Base-by-base conservation (phyloP, 2,113 vertebrate species). In the Argyrosomus japonicus region DNA sequence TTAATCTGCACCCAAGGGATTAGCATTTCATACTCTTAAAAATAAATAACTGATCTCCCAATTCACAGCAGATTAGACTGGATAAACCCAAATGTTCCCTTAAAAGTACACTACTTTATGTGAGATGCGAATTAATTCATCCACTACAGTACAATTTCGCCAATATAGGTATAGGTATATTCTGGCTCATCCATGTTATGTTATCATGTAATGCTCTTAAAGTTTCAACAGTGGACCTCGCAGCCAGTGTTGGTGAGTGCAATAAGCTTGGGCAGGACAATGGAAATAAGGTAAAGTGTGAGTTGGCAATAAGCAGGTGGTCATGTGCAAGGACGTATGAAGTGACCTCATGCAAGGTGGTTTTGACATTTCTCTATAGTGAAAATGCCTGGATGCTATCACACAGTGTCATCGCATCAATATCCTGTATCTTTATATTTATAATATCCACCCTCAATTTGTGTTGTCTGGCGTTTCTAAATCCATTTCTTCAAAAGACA, bases 381-480 rank as follows among this genome's bases (percentile, higher is more conserved):
- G 47, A 68, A 77, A 79, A 82, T 32, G 77, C 17, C 81, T 18
- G 15, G 64, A 75, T 68, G 50, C 64, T 77, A 51, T 76, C 45
- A 29, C 32, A 82, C 60, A 74, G 27, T 70, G 48, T 68, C 50
- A 51, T 29, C 11, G 3, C 27, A 53, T 65, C 79, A 58, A 18
- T 23, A 69, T 32, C 27, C 19, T 60, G 8, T 19, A 48, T 67
- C 27, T 63, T 23, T 56, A 60, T 21, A 36, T 48, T 29, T 36
- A 75, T 57, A 58, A 54, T 67, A 74, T 60, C 76, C 32, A 58
- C 11, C 68, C n/a, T 29, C 27, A 60, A 57, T 71, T 21, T 61
- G 50, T 67, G 84, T 84, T 90, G 87, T 90, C 90, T 89, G 88
- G 88, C 25, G 17, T 93, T 86, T 93, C 88, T 69, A 40, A 23